Evolutionary conservation across 2,888 invertebrate genomes (phyloP).

Genomic region (Polydrusus tereticollis): DNA sequence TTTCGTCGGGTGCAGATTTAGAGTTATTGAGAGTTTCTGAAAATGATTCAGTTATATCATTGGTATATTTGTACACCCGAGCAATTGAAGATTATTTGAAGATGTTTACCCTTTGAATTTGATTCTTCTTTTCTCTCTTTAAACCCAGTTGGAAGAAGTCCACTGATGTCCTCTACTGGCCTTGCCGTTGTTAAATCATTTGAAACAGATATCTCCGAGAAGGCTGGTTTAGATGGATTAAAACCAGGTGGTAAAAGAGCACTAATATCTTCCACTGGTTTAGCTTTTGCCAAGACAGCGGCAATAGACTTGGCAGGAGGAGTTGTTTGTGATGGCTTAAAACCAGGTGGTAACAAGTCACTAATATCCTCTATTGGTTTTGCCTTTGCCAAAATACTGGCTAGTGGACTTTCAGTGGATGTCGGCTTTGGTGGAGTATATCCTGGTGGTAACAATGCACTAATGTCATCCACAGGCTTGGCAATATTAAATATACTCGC

Average conservation of each 20-base stretch:
- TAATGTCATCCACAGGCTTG: constrained; percentile 69
- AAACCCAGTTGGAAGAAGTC: constrained; percentile 67
- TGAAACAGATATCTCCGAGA: constrained; percentile 21
- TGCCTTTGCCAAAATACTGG: constrained; percentile 67
- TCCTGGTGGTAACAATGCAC: constrained; percentile 67
- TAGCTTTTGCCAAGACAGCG: constrained; percentile 56
- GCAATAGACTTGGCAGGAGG: constrained; percentile 52
- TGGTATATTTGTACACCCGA: too few relatives aligned
- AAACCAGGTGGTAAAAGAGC: constrained; percentile 67
- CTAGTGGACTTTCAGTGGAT: background rate
- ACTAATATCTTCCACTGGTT: constrained; percentile 68
- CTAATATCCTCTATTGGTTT: constrained; percentile 70
- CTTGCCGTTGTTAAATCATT: constrained; percentile 53
- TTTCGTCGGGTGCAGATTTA: constrained; percentile 2
- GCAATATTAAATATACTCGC: constrained; percentile 67
- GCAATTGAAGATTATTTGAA: too few relatives aligned
- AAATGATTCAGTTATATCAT: background rate
- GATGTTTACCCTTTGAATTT: background rate
- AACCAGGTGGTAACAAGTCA: constrained; percentile 77
- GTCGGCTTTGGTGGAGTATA: constrained; percentile 63
- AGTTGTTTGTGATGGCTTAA: background rate
- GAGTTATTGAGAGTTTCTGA: background rate
- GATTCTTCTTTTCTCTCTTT: constrained; percentile 53
- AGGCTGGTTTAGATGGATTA: constrained; percentile 54
- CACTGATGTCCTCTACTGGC: constrained; percentile 62